A percentile compares a stretch with the other conserved stretches of the same genome.
These are phyloP conservation scores for Abrostola tripartita DNA, from an alignment of 2,888 invertebrate genomes.

Conservation along the genomic window DNA sequence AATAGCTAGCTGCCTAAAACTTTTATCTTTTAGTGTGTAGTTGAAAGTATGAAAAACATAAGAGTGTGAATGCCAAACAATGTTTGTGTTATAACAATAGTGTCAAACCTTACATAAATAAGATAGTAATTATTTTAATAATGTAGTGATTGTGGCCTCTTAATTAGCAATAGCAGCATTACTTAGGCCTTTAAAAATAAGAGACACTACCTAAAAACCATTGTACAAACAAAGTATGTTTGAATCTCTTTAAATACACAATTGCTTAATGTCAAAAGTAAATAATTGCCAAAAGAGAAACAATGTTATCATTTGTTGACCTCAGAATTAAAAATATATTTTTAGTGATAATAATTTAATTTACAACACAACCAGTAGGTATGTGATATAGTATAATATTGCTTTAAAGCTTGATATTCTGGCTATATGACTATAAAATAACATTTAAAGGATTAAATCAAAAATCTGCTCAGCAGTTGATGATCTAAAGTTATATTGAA, in stretches of 20 bases:
- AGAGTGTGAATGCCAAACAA: background rate
- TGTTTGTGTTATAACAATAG: background rate
- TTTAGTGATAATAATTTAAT: constrained; percentile 48
- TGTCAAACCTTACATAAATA: constrained; percentile 32
- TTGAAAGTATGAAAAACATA: background rate
- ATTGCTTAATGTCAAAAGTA: constrained; percentile 37
- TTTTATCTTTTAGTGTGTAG: too few relatives aligned
- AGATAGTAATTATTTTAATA: constrained; percentile 28
- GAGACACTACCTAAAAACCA: constrained; percentile 32
- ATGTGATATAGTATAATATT: constrained; percentile 41
- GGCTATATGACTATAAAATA: constrained; percentile 37
- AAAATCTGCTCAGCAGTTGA: constrained; percentile 28
- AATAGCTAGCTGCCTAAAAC: too few relatives aligned
- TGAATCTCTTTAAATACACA: constrained; percentile 29
- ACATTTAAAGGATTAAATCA: constrained; percentile 28
- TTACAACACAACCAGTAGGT: constrained; percentile 41
- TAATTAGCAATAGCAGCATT: constrained; percentile 17
- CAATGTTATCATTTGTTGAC: constrained; percentile 34
- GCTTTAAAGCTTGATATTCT: constrained; percentile 53
- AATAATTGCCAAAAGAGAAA: constrained; percentile 26
- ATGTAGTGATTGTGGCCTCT: constrained; percentile 47
- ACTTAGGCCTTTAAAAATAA: constrained; percentile 51
- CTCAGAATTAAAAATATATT: constrained; percentile 44
- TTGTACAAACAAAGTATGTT: constrained; percentile 39
- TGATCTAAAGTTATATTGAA: constrained; percentile 20